A percentile compares a stretch with the other conserved stretches of the same genome.
Evolutionary conservation across 23 tunicate genomes (phyloP).

Genomic region (Pegea sp.): DNA sequence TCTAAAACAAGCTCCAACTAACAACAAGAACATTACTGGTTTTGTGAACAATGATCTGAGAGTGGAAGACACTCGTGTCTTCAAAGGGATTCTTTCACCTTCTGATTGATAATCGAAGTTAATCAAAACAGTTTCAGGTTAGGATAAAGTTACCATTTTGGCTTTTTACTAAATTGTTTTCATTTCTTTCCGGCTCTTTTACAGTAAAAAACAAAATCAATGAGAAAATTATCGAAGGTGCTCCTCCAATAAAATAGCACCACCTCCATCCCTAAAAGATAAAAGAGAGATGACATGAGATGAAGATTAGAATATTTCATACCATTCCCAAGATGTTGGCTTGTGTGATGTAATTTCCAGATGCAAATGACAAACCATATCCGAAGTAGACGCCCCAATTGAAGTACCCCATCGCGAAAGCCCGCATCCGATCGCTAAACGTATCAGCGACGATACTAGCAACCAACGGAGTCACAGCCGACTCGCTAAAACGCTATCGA

Average conservation of each 20-base stretch:
- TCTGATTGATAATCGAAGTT: too few relatives aligned
- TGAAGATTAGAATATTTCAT: too few relatives aligned
- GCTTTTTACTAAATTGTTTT: too few relatives aligned
- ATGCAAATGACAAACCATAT: constrained; percentile 14
- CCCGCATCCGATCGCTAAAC: constrained; percentile 6
- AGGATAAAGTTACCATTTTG: too few relatives aligned
- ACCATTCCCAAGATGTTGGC: constrained; percentile 14
- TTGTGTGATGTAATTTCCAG: constrained; percentile 12
- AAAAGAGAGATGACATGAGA: background rate
- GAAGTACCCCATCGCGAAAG: constrained; percentile 7
- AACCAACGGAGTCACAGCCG: constrained; percentile 14
- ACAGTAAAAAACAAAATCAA: background rate
- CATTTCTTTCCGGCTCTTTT: constrained; percentile 4
- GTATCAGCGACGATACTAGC: constrained; percentile 14
- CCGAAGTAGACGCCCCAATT: constrained; percentile 25
- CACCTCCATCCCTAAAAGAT: constrained; percentile 14
- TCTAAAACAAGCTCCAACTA: constrained; percentile 19
- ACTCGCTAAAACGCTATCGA: constrained; percentile 5
- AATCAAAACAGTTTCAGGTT: too few relatives aligned
- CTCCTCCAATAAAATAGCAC: constrained; percentile 9
- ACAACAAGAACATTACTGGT: constrained; percentile 4
- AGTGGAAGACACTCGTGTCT: background rate
- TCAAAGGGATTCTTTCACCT: background rate
- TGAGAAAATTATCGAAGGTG: constrained; percentile 5
- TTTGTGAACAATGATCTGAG: background rate